phyloP scores from a whole-genome alignment of 2,797 vertebrate genomes.

The Pantherophis alleghaniensis region DNA sequence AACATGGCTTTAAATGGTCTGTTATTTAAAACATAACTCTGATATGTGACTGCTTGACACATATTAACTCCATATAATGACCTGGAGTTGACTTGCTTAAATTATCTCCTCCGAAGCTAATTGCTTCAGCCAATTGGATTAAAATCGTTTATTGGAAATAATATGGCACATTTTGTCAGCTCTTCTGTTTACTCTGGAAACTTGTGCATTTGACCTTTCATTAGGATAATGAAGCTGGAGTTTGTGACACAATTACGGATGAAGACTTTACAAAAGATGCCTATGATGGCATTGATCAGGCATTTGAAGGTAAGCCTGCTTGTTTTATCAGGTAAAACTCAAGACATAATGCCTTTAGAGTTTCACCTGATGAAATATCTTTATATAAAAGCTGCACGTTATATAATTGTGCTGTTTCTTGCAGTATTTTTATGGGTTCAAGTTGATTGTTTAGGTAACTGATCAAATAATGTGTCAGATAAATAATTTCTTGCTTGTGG shows the following conservation, averaged over 20 bases:
- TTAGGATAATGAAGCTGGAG: slow-evolving; percentile 65
- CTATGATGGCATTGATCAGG: slow-evolving; percentile 64
- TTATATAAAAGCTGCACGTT: not conserved
- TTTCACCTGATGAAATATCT: slow-evolving; percentile 4
- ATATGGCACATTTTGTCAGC: not conserved
- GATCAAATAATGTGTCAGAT: not conserved
- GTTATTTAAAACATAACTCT: not conserved
- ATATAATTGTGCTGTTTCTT: slow-evolving; percentile 18
- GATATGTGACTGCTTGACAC: not conserved
- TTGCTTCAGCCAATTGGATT: slow-evolving; percentile 12
- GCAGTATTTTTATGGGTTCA: not conserved
- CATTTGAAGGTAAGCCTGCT: slow-evolving; percentile 64
- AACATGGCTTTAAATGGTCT: not conserved
- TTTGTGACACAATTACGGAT: slow-evolving; percentile 60
- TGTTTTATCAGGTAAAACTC: slow-evolving; percentile 32
- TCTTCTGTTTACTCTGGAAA: slow-evolving; percentile 34
- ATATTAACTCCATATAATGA: not conserved
- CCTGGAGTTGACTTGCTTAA: slow-evolving; percentile 3
- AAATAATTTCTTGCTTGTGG: not conserved
- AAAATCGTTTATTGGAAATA: slow-evolving; percentile 25
- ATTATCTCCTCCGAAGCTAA: not conserved
- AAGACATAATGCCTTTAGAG: not conserved
- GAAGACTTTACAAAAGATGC: slow-evolving; percentile 70
- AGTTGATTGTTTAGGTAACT: not conserved
- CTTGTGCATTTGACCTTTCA: slow-evolving; percentile 36